phyloP scores from a whole-genome alignment of 2,888 invertebrate species.

The Geophilus truncorum region DNA sequence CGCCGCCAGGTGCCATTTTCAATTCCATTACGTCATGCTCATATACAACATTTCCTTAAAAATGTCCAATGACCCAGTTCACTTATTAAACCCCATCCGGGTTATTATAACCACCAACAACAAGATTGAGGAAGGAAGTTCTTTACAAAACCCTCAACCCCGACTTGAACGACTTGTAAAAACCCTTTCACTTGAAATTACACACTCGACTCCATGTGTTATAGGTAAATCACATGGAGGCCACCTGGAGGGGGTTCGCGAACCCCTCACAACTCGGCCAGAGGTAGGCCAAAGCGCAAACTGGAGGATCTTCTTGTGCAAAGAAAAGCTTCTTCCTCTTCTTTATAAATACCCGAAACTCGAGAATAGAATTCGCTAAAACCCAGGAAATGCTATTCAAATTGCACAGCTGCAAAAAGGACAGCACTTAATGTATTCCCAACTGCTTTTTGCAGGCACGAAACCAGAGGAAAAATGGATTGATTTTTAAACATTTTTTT shows the following conservation, averaged over 20 bases:
- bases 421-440: not conserved
- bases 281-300: not conserved
- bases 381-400: slow-evolving; percentile 23
- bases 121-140: not conserved
- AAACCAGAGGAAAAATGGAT: not conserved
- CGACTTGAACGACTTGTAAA: not conserved
- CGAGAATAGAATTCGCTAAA: not conserved
- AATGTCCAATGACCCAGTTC: not conserved
- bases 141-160: not conserved
- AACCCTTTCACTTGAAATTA: not conserved
- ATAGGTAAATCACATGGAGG: not conserved
- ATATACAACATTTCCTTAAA: too few relatives aligned
- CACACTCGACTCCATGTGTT: not conserved
- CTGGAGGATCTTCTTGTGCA: not conserved
- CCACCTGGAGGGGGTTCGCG: not conserved
- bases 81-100: slow-evolving; percentile 6
- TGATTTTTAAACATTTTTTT: too few relatives aligned
- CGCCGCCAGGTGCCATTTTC: too few relatives aligned
- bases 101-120: not conserved
- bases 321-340: slow-evolving; percentile 25
- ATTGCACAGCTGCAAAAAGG: slow-evolving; percentile 7
- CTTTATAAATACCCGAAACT: slow-evolving; percentile 8
- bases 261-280: not conserved
- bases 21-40: too few relatives aligned
- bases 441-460: not conserved